Evolutionary conservation across 2,888 invertebrate species (phyloP), one percentile per base, ranked within the genome.

Genomic region (Arrhopalites spinosus): DNA sequence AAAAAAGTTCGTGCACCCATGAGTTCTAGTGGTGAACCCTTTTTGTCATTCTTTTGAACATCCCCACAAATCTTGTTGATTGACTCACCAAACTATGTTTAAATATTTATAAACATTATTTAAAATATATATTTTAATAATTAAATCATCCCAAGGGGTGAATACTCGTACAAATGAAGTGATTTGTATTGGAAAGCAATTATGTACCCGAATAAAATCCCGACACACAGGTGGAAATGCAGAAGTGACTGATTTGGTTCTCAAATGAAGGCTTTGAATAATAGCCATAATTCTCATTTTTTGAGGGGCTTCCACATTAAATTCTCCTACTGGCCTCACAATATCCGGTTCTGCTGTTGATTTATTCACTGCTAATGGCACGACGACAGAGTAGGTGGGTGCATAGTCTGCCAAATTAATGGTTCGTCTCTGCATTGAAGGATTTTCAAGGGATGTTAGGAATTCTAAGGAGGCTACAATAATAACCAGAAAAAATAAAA

Each of bases 211-310:
- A 59, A 77, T 77, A 25, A 66, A 74, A 61, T 77, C 77, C 1
- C 77, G 63, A 29, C 77, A 77, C 0, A 74, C 64, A 23, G 67
- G 64, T 8, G 73, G 73, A 53, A 73, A 73, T 1, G 73, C 73
- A 17, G 67, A 66, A 7, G 70, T 70, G 1, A 73, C 53, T 11
- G 66, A 66, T 50, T 70, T 75, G 11, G 68, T 74, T 25, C 81
- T 70, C 68, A 81, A 59, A 29, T 80, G 78, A 5, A 81, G 67
- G 11, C 77, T 75, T 69, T 81, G 81, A 70, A 81, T 71, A 20
- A 81, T 79, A 25, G 80, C 81, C 78, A 81, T 80, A 25, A 81
- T 72, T 23, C 81, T 79, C 69, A 80, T 77, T 53, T 79, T 78
- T 43, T 75, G 61, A 2, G 81, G 81, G 36, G 81, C 81, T 53